These are phyloP conservation scores for Crotalus horridus DNA, from an alignment of 2,113 vertebrate genomes.

Conservation along the genomic window DNA sequence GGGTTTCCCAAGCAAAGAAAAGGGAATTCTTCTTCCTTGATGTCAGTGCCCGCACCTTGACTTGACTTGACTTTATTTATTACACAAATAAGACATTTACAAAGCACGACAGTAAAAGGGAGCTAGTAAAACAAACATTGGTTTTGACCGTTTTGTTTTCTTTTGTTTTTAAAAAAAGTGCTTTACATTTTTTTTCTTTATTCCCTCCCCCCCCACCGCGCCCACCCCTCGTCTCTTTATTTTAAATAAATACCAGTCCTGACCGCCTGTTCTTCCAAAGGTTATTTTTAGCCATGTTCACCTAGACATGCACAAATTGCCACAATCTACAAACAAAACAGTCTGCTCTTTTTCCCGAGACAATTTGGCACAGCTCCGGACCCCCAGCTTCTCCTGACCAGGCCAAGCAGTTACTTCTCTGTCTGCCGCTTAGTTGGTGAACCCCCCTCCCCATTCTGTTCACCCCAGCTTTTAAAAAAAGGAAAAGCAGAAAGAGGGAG, in stretches of 20 bases:
- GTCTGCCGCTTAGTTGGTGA: neutral
- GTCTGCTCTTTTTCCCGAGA: conserved; percentile 62
- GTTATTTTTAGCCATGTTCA: conserved; percentile 76
- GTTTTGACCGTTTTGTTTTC: conserved; percentile 77
- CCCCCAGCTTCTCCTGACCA: conserved; percentile 51
- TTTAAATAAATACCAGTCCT: conserved; percentile 98
- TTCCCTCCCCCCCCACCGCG: neutral
- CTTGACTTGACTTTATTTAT: conserved; percentile 85
- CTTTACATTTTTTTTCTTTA: conserved; percentile 80
- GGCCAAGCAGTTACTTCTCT: neutral
- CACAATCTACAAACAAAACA: conserved; percentile 75
- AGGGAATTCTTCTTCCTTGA: conserved; percentile 65
- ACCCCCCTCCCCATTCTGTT: neutral
- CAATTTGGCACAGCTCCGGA: conserved; percentile 58
- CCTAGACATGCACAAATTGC: conserved; percentile 81
- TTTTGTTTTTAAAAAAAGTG: conserved; percentile 87
- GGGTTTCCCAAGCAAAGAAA: conserved; percentile 69
- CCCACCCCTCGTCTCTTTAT: conserved; percentile 53
- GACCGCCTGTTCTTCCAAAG: conserved; percentile 75
- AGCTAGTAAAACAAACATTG: conserved; percentile 92
- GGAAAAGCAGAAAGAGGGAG: neutral
- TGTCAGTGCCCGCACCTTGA: conserved; percentile 80
- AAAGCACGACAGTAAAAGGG: conserved; percentile 89
- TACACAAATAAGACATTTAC: conserved; percentile 95
- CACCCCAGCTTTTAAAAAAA: neutral